Percentiles rank a stretch among this genome's conserved stretches.
phyloP scores from a whole-genome alignment of 2,888 invertebrate genomes.

The Noctua pronuba region DNA sequence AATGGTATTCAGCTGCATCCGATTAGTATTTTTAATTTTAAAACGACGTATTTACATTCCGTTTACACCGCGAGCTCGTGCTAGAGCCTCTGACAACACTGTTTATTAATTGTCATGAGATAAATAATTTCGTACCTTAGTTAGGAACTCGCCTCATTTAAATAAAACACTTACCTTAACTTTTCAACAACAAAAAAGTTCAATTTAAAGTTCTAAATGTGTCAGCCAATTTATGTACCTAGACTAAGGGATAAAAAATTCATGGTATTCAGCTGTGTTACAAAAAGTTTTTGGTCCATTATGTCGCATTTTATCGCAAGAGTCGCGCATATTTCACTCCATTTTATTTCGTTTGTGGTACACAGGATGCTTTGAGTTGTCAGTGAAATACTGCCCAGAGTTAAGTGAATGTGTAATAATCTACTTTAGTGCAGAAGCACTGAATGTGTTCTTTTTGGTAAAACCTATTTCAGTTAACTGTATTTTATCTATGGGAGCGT shows the following conservation, averaged over 20 bases:
- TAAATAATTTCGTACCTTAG: neutral
- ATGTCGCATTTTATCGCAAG: slow-evolving; percentile 18
- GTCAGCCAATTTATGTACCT: neutral
- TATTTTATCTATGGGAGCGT: neutral
- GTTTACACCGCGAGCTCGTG: too few relatives aligned
- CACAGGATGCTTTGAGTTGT: neutral
- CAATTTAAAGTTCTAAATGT: slow-evolving; percentile 2
- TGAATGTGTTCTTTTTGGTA: neutral
- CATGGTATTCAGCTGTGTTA: neutral
- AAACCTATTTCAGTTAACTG: neutral
- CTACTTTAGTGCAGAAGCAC: neutral
- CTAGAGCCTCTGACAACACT: too few relatives aligned
- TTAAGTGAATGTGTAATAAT: slow-evolving; percentile 6
- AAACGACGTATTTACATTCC: too few relatives aligned
- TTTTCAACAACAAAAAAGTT: slow-evolving; percentile 4
- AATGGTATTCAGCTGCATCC: too few relatives aligned
- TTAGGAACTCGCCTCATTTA: neutral
- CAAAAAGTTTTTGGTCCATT: slow-evolving; percentile 18
- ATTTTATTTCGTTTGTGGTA: slow-evolving; percentile 27
- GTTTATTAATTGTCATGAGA: too few relatives aligned
- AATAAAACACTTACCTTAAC: neutral
- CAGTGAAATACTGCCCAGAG: slow-evolving; percentile 15
- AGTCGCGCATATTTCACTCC: slow-evolving; percentile 5
- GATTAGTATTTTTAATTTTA: too few relatives aligned
- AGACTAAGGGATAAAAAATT: slow-evolving; percentile 5